phyloP scores from a whole-genome alignment of 2,113 vertebrate genomes.

The Fregetta grallaria region DNA sequence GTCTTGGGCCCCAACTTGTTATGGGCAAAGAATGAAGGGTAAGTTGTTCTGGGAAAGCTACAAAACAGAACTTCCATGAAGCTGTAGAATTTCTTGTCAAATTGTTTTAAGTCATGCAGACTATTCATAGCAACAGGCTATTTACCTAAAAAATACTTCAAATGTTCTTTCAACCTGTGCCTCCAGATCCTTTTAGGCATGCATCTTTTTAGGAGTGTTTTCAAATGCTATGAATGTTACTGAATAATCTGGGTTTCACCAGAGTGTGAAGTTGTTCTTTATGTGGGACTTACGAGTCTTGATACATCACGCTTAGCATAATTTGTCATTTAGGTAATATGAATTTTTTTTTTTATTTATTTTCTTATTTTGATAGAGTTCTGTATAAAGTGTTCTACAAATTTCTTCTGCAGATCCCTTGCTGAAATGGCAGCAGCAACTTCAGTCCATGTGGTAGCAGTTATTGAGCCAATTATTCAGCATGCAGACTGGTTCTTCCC shows the following conservation, averaged over 20 bases:
- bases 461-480: conserved; percentile 96
- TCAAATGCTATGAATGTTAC: not conserved
- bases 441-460: conserved; percentile 93
- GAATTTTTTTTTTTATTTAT: not conserved
- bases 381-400: not conserved
- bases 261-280: not conserved
- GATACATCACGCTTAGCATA: not conserved
- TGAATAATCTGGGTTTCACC: not conserved
- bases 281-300: not conserved
- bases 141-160: not conserved
- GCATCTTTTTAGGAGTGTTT: not conserved
- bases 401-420: conserved; percentile 78
- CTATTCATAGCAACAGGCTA: not conserved
- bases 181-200: not conserved
- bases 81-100: not conserved
- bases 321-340: not conserved
- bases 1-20: conserved; percentile 96
- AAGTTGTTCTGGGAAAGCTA: conserved; percentile 38
- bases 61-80: not conserved
- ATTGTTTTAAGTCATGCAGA: not conserved
- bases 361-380: not conserved
- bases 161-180: not conserved
- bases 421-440: conserved; percentile 97
- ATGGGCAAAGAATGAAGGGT: conserved; percentile 98
- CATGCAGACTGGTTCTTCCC: conserved; percentile 99